These are phyloP conservation scores for Aptenodytes forsteri DNA, from an alignment of 2,113 vertebrate genomes.

Conservation along the genomic window DNA sequence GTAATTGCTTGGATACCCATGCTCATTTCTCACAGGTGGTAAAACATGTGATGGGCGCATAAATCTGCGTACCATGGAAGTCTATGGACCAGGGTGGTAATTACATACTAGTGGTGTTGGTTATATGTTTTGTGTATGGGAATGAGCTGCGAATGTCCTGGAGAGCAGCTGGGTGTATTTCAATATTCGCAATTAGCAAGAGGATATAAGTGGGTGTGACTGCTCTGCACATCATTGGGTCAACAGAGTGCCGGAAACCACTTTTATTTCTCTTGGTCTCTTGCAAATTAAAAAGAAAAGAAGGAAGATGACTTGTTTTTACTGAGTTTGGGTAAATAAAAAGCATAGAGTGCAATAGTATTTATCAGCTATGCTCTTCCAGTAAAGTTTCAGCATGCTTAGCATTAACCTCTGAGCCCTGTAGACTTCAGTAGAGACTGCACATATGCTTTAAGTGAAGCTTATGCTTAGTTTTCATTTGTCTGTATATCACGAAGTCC, in stretches of 20 bases:
- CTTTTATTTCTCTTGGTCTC: constrained; percentile 24
- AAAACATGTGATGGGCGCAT: neutral
- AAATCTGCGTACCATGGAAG: neutral
- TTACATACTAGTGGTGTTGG: accelerated
- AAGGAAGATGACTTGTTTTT: constrained; percentile 19
- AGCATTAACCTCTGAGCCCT: neutral
- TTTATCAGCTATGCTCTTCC: neutral
- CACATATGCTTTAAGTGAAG: neutral
- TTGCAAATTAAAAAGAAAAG: constrained; percentile 31
- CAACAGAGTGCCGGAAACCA: neutral
- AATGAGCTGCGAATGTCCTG: neutral
- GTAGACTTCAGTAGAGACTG: neutral
- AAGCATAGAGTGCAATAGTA: neutral
- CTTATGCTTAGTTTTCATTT: neutral
- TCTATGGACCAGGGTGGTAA: neutral
- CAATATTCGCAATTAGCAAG: neutral
- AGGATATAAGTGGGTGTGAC: neutral
- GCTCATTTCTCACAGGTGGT: neutral
- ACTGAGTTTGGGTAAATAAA: neutral
- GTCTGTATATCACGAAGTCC: neutral
- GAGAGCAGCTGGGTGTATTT: neutral
- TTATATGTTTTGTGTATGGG: neutral
- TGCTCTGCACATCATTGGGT: neutral
- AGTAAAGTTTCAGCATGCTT: neutral
- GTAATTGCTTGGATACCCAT: neutral